A percentile compares a stretch with the other conserved stretches of the same genome.
Evolutionary conservation across 2,113 vertebrate genomes (phyloP).

Genomic region (Aegotheles bennettii): DNA sequence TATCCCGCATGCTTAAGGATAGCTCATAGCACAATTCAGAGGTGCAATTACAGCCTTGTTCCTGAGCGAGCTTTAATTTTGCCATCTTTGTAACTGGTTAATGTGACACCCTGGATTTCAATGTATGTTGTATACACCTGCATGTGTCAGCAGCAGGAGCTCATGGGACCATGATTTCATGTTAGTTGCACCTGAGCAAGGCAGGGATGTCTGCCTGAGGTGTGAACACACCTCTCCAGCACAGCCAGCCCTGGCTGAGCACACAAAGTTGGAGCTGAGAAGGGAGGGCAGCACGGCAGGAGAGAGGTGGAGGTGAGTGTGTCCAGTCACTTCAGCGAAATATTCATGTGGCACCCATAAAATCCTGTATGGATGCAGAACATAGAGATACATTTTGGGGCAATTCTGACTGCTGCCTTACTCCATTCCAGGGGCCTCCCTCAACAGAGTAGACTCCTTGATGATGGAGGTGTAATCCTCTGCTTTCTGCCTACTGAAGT

Average conservation of each 20-base stretch:
- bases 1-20: not conserved
- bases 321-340: not conserved
- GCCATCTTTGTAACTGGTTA: not conserved
- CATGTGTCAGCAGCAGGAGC: not conserved
- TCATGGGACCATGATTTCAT: not conserved
- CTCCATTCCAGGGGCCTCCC: not conserved
- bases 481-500: not conserved
- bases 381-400: not conserved
- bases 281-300: rapidly evolving
- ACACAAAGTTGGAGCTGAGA: not conserved
- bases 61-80: not conserved
- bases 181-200: not conserved
- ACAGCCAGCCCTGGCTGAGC: not conserved
- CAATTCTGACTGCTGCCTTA: not conserved
- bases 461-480: not conserved
- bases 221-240: not conserved
- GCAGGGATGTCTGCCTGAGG: not conserved
- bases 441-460: not conserved
- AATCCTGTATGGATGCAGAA: not conserved
- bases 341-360: not conserved
- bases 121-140: not conserved
- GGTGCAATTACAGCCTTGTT: not conserved
- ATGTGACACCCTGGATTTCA: not conserved
- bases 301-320: not conserved
- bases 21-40: not conserved